Evolutionary conservation across 2,113 vertebrate genomes (phyloP).

Genomic region (Silurus asotus): DNA sequence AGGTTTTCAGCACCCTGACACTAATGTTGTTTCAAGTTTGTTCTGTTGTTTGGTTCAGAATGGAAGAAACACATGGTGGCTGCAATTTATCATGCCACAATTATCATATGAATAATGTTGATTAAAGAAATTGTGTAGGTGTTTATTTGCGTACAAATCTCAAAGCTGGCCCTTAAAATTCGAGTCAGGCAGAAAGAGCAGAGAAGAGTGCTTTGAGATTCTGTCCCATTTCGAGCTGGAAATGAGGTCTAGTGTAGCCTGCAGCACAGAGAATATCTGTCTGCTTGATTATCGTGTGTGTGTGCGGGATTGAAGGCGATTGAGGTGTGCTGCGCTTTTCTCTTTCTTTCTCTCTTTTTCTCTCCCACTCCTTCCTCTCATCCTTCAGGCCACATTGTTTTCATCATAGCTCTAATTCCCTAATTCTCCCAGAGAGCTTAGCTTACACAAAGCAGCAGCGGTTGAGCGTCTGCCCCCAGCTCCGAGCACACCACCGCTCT

Average conservation of each 20-base stretch:
- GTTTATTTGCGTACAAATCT: constrained; percentile 8
- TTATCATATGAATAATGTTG: not conserved
- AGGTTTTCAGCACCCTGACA: constrained; percentile 2
- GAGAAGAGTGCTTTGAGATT: constrained; percentile 51
- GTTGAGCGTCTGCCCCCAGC: constrained; percentile 21
- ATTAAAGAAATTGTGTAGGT: constrained; percentile 1
- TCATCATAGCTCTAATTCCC: constrained; percentile 53
- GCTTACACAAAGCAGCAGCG: constrained; percentile 27
- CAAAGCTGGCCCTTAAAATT: constrained; percentile 40
- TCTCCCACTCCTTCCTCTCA: not conserved
- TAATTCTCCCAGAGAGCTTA: constrained; percentile 63
- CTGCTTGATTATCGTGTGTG: constrained; percentile 66
- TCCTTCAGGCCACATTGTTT: constrained; percentile 67
- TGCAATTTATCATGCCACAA: not conserved
- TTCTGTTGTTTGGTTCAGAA: not conserved
- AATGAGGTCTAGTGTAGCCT: constrained; percentile 76
- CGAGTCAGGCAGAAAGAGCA: not conserved
- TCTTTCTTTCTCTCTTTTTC: not conserved
- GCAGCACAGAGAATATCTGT: constrained; percentile 64
- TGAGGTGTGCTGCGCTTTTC: constrained; percentile 5
- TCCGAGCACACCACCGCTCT: not conserved
- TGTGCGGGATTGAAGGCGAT: constrained; percentile 63
- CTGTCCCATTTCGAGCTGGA: constrained; percentile 70
- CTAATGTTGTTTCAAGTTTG: not conserved
- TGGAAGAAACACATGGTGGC: not conserved